phyloP scores from a whole-genome alignment of 1,140 invertebrate species.

The Dinoponera quadriceps region DNA sequence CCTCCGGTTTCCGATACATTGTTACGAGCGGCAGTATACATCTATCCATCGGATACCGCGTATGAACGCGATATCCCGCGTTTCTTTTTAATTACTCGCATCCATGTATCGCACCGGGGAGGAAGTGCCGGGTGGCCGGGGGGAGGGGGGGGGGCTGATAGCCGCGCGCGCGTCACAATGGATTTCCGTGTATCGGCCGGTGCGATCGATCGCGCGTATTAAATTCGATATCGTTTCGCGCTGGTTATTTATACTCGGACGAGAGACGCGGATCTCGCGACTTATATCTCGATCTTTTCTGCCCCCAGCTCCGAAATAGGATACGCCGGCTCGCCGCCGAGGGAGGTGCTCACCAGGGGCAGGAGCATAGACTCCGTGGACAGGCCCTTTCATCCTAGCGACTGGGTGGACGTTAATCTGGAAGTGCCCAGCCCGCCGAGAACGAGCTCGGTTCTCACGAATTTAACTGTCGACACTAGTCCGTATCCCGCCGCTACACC shows the following conservation, averaged over 20 bases:
- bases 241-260: background rate
- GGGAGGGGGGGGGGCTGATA: background rate
- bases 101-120: background rate
- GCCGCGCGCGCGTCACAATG: background rate
- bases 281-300: too few relatives aligned
- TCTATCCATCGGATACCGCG: too few relatives aligned
- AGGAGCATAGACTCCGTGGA: conserved; percentile 84
- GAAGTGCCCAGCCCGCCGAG: conserved; percentile 85
- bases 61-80: too few relatives aligned
- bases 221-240: conserved; percentile 8
- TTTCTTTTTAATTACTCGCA: background rate
- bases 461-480: conserved; percentile 80
- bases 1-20: too few relatives aligned
- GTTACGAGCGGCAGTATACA: too few relatives aligned
- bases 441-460: conserved; percentile 79
- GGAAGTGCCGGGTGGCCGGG: background rate
- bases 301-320: conserved; percentile 83
- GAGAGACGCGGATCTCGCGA: too few relatives aligned
- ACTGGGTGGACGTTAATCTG: conserved; percentile 87
- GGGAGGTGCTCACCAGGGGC: conserved; percentile 78
- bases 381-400: conserved; percentile 85
- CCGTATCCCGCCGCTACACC: conserved; percentile 69
- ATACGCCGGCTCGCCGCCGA: conserved; percentile 82
- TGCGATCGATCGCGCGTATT: conserved; percentile 37
- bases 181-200: background rate